Conservation (phyloP, 1,140 invertebrate species). For the Anastrepha ludens region DNA sequence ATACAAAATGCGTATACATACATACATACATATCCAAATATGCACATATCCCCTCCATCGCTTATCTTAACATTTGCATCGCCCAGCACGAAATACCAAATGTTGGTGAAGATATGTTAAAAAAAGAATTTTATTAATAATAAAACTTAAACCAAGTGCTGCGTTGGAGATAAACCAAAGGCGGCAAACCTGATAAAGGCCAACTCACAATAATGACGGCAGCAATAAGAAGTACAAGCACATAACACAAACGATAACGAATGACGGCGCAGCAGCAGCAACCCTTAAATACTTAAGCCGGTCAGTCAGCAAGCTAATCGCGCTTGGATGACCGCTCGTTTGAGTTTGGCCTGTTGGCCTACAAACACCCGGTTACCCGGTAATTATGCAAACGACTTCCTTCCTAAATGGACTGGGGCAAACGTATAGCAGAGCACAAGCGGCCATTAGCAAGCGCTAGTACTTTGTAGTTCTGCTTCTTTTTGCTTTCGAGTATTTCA, state of each 20-base stretch:
- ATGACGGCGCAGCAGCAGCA: conserved; percentile 12
- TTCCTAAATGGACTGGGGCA: conserved; percentile 12
- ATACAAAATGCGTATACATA: neutral
- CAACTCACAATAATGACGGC: neutral
- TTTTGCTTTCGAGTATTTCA: neutral
- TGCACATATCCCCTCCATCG: neutral
- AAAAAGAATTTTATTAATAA: conserved; percentile 31
- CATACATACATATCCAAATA: too few relatives aligned
- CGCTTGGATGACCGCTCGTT: neutral
- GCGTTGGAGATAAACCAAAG: conserved; percentile 26
- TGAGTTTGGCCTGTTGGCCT: conserved; percentile 38
- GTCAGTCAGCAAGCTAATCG: neutral
- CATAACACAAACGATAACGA: conserved; percentile 13
- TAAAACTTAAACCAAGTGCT: conserved; percentile 26
- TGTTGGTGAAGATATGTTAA: neutral
- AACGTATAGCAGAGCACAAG: neutral
- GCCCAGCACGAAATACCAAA: neutral
- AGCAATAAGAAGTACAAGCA: conserved; percentile 2
- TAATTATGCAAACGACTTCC: conserved; percentile 52
- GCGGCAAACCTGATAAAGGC: neutral
- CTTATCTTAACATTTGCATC: conserved; percentile 50
- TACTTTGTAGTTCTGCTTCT: neutral
- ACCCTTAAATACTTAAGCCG: conserved; percentile 46
- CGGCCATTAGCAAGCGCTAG: too few relatives aligned
- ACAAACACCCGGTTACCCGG: conserved; percentile 30